phyloP scores from a whole-genome alignment of 2,888 invertebrate genomes.

The Eubasilissa splendida region DNA sequence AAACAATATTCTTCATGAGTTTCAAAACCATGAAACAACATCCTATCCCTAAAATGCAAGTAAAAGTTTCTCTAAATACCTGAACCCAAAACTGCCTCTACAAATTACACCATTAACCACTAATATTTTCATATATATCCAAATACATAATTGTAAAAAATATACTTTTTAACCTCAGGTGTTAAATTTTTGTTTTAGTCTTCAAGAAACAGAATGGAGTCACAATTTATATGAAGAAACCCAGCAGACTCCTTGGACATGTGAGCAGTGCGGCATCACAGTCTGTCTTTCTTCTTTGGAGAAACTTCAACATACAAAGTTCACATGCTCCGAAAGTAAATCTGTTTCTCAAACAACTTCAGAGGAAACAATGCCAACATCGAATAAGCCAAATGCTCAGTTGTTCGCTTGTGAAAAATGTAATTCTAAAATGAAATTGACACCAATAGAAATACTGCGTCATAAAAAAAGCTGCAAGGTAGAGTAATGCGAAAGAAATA shows the following conservation, averaged over 20 bases:
- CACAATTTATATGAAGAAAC: constrained; percentile 75
- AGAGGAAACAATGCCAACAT: constrained; percentile 59
- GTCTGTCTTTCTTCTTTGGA: constrained; percentile 79
- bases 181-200: constrained; percentile 65
- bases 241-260: constrained; percentile 79
- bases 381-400: constrained; percentile 72
- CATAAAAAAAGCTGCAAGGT: constrained; percentile 77
- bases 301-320: constrained; percentile 81
- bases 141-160: too few relatives aligned
- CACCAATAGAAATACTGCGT: constrained; percentile 87
- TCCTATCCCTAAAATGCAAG: too few relatives aligned
- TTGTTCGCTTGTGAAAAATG: constrained; percentile 84
- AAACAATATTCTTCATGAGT: too few relatives aligned
- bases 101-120: too few relatives aligned
- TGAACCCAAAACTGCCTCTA: too few relatives aligned
- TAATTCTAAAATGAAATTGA: constrained; percentile 77
- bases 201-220: constrained; percentile 81
- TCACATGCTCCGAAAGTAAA: constrained; percentile 65
- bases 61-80: too few relatives aligned
- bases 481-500: not conserved
- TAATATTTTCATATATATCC: too few relatives aligned
- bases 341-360: constrained; percentile 62
- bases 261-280: constrained; percentile 78
- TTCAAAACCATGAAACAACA: too few relatives aligned
- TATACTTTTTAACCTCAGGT: too few relatives aligned